These are phyloP conservation scores for Heliconius eleuchia DNA, from an alignment of 1,140 invertebrate genomes.

Conservation along the genomic window DNA sequence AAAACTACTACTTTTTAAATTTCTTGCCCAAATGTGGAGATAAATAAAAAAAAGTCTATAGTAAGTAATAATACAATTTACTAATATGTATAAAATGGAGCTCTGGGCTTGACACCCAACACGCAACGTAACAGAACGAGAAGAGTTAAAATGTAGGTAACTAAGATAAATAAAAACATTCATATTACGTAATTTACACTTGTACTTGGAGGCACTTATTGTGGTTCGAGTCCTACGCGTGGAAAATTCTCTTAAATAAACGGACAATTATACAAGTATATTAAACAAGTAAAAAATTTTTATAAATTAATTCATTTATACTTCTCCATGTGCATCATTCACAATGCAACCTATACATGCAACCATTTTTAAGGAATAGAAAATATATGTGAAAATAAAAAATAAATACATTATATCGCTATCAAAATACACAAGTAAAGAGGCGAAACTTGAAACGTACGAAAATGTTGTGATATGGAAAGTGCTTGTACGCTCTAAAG, in stretches of 20 bases:
- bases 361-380: neutral
- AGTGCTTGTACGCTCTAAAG: conserved; percentile 11
- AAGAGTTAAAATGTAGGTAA: no score
- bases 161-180: no score
- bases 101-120: no score
- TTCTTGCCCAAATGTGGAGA: no score
- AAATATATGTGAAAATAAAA: neutral
- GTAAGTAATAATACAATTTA: no score
- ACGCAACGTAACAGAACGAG: no score
- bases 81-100: no score
- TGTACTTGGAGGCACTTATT: neutral
- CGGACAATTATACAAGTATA: neutral
- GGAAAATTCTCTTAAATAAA: neutral
- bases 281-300: no score
- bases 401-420: neutral
- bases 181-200: no score
- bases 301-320: no score
- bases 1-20: no score
- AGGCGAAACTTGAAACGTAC: neutral
- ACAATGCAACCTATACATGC: neutral
- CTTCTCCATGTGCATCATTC: neutral
- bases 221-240: neutral
- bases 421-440: neutral
- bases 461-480: conserved; percentile 13
- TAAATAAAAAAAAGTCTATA: no score